Evolutionary conservation across 2,888 invertebrate species (phyloP).

Genomic region (Empis livida): DNA sequence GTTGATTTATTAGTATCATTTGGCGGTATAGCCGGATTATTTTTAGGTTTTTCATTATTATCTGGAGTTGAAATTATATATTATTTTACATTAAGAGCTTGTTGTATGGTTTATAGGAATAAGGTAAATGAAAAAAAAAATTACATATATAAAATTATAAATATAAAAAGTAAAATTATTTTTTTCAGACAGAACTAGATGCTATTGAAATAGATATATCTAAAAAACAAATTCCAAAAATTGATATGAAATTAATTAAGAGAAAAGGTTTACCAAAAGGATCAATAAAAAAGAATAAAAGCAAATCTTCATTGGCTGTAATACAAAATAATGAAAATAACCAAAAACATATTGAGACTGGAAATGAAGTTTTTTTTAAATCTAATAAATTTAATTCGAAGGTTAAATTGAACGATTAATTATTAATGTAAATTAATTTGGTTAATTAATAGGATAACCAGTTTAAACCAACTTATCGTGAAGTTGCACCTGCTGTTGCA

Average conservation of each 20-base stretch:
- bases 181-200: constrained; percentile 5
- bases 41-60: constrained; percentile 56
- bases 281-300: neutral
- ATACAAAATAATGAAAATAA: too few relatives aligned
- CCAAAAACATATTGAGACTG: too few relatives aligned
- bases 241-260: constrained; percentile 3
- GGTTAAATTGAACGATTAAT: too few relatives aligned
- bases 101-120: constrained; percentile 35
- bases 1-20: constrained; percentile 56
- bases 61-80: constrained; percentile 65
- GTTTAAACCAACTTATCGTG: too few relatives aligned
- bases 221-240: constrained; percentile 2
- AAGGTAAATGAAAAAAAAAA: constrained; percentile 17
- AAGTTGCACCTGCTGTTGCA: too few relatives aligned
- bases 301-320: too few relatives aligned
- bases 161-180: neutral
- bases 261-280: neutral
- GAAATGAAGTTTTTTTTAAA: too few relatives aligned
- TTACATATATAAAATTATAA: neutral
- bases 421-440: too few relatives aligned
- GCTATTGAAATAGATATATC: constrained; percentile 7
- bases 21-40: constrained; percentile 42
- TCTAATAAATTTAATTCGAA: too few relatives aligned
- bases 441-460: too few relatives aligned
- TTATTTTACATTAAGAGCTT: constrained; percentile 56